phyloP scores from a whole-genome alignment of 35 echinoderm and acorn worm species.

The Ophiothrix spiculata region DNA sequence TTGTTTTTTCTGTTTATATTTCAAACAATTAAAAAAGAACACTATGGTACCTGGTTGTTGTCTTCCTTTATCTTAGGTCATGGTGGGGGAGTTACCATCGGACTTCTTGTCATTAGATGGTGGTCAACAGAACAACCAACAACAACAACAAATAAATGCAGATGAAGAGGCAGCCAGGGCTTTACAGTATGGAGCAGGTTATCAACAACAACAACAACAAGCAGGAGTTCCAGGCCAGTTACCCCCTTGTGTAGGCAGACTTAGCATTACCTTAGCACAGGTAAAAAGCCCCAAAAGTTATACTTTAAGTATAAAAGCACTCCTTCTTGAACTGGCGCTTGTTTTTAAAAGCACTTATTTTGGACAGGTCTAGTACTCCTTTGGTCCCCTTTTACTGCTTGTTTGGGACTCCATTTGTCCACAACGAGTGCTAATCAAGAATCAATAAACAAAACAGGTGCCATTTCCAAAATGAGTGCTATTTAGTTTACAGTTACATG shows the following conservation, averaged over 20 bases:
- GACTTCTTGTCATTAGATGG: slow-evolving; percentile 57
- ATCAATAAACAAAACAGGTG: not conserved
- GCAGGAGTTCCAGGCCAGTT: not conserved
- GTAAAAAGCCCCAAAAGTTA: not conserved
- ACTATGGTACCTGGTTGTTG: not conserved
- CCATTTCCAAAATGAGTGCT: no score
- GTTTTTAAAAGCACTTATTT: no score
- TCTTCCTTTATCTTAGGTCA: slow-evolving; percentile 37
- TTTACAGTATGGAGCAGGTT: slow-evolving; percentile 54
- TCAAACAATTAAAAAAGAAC: not conserved
- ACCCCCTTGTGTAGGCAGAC: slow-evolving; percentile 38
- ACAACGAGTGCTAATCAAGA: no score
- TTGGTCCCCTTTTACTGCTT: no score
- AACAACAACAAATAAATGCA: slow-evolving; percentile 49
- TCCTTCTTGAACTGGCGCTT: no score
- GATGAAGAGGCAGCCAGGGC: slow-evolving; percentile 94
- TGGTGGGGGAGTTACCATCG: slow-evolving; percentile 66
- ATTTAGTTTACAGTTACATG: not conserved
- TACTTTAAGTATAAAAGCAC: not conserved
- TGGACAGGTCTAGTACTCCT: no score
- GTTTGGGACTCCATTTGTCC: no score
- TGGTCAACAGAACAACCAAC: slow-evolving; percentile 9
- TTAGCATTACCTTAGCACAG: slow-evolving; percentile 4
- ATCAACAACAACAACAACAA: not conserved
- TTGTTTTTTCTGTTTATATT: not conserved